phyloP scores from a whole-genome alignment of 2,113 vertebrate genomes.

The Brienomyrus longianalis region DNA sequence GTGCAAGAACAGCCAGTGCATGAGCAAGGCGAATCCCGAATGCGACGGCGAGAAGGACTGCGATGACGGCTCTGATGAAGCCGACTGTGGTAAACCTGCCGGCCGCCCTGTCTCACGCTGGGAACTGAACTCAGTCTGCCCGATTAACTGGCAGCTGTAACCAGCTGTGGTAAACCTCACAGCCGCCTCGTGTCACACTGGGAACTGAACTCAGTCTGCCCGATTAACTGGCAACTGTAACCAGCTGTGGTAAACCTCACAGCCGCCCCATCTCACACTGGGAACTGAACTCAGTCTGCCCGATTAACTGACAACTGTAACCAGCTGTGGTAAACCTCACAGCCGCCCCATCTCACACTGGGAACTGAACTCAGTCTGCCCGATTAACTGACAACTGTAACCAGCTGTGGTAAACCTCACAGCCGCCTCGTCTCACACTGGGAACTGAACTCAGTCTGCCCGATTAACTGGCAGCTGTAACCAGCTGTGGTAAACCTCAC shows the following conservation, averaged over 20 bases:
- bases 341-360: too few species aligned
- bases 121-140: not conserved
- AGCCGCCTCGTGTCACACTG: not conserved
- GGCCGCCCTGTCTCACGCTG: not conserved
- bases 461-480: too few species aligned
- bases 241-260: too few species aligned
- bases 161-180: too few species aligned
- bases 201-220: not conserved
- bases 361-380: not conserved
- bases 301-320: not conserved
- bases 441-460: too few species aligned
- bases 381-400: not conserved
- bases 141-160: not conserved
- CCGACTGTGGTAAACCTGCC: conserved; percentile 65
- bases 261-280: not conserved
- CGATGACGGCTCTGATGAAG: conserved; percentile 75
- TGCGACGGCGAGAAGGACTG: conserved; percentile 79
- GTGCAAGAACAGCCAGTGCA: conserved; percentile 63
- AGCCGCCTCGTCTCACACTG: too few species aligned
- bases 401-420: too few species aligned
- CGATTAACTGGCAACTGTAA: not conserved
- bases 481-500: too few species aligned
- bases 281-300: not conserved
- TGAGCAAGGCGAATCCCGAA: conserved; percentile 79
- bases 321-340: too few species aligned